Percentiles rank a stretch among this genome's conserved stretches.
Conservation (phyloP, 2,888 invertebrate species). For the Melieria crassipennis region DNA sequence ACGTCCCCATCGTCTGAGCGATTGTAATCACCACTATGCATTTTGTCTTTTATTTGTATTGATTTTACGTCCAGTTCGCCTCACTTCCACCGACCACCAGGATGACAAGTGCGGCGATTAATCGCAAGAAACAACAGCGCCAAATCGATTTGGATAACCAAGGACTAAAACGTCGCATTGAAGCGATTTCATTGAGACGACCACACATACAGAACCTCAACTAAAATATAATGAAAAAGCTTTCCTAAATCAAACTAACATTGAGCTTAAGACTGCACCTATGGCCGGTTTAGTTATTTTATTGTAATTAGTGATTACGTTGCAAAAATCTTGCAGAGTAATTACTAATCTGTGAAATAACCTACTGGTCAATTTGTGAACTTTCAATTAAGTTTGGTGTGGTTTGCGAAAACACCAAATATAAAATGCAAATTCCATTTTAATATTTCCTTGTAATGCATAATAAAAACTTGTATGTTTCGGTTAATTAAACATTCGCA, state of each 20-base stretch:
- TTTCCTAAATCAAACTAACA: too few relatives aligned
- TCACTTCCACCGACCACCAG: slow-evolving; percentile 41
- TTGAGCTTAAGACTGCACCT: too few relatives aligned
- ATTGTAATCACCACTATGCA: background rate
- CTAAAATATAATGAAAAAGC: too few relatives aligned
- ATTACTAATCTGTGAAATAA: too few relatives aligned
- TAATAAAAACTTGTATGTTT: slow-evolving; percentile 7
- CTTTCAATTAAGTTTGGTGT: too few relatives aligned
- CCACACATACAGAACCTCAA: slow-evolving; percentile 3
- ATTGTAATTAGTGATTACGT: too few relatives aligned
- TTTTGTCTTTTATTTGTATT: background rate
- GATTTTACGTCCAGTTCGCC: slow-evolving; percentile 23
- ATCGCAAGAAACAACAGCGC: slow-evolving; percentile 68
- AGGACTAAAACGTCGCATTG: slow-evolving; percentile 65
- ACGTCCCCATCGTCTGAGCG: background rate
- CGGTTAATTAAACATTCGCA: slow-evolving; percentile 10
- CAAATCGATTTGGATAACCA: slow-evolving; percentile 72
- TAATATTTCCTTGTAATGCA: too few relatives aligned
- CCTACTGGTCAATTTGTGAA: too few relatives aligned
- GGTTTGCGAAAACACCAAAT: too few relatives aligned
- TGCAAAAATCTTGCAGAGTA: too few relatives aligned
- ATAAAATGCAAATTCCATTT: too few relatives aligned
- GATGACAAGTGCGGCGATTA: slow-evolving; percentile 53
- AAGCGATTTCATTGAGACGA: slow-evolving; percentile 53
- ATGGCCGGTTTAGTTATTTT: too few relatives aligned